Evolutionary conservation across 2,888 invertebrate genomes (phyloP), one percentile per base, ranked within the genome.

Genomic region (Hirtodrosophila cameraria): DNA sequence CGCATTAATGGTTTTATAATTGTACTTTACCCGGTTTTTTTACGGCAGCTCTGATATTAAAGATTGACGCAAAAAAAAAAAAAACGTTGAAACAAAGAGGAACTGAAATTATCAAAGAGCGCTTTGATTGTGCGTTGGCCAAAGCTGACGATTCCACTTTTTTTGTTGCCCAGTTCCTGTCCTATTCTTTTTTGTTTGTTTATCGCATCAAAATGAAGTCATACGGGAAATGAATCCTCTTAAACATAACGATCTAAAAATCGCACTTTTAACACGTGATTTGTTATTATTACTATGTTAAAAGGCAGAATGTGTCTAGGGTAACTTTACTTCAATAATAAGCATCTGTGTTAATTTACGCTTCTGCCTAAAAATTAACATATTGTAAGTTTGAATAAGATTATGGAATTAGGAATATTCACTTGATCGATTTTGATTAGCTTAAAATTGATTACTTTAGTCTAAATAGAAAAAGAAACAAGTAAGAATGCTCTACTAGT

Each of bases 1-100:
- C 58, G 46, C 63, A 57, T 64, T 78, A 72, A 78, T 78, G 78
- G 68, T 75, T 75, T 82, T 79, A 85, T 85, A 79, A 85, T 78
- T 85, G 86, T 71, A 54, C 76, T 63, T 49, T 35, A 53, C 16
- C 18, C 20, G 43, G 42, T 41, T 45, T 43, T 58, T 70, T 79
- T 55, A 83, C 58, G 58, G 45, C 73, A 11, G 35, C 46, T 39
- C 36, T 33, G 39, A 27, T 71, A 58, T 53, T 49, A 45, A 59
- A 41, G 18, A 28, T 52, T 46, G 28, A 35, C 18, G 15, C 20
- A 49, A 53, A 68, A 60, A 30, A n/a, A n/a, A n/a, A n/a, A n/a
- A n/a, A n/a, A n/a, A n/a, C n/a, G 13, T 49, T n/a, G 15, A 33
- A 45, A 20, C 15, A 25, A 20, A 25, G 18, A 31, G 15, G 27